Conservation (phyloP, 2,797 vertebrate genomes). For the Neosalanx taihuensis region DNA sequence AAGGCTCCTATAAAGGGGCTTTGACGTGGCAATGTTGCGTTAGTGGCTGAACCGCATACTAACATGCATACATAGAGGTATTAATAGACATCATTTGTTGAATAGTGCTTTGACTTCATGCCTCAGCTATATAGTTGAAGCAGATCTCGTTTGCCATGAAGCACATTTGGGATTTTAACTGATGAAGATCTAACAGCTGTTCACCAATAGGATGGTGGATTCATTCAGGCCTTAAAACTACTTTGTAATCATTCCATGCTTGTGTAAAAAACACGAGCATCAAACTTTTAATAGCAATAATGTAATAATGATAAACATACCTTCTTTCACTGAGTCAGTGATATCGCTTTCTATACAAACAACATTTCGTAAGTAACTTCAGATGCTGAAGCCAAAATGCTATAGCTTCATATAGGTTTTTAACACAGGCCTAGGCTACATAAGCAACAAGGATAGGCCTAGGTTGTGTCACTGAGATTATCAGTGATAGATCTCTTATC, state of each 20-base stretch:
- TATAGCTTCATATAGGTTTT: neutral
- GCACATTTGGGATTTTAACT: neutral
- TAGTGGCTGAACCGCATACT: conserved; percentile 23
- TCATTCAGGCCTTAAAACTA: neutral
- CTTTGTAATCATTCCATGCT: neutral
- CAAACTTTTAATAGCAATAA: neutral
- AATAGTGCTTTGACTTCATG: neutral
- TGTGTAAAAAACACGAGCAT: neutral
- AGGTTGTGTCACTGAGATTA: conserved; percentile 18
- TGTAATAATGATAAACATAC: neutral
- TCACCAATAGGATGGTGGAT: neutral
- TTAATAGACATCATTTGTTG: neutral
- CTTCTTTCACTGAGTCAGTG: neutral
- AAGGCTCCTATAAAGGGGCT: conserved; percentile 59
- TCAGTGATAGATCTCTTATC: conserved; percentile 55
- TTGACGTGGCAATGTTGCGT: conserved; percentile 75
- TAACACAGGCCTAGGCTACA: neutral
- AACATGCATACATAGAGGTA: no score
- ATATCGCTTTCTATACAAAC: neutral
- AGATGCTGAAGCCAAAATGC: neutral
- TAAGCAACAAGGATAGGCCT: neutral
- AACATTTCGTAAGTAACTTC: neutral
- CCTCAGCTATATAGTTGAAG: neutral
- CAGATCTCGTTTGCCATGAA: neutral
- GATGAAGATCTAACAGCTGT: neutral